A percentile compares a stretch with the other conserved stretches of the same genome.
phyloP scores from a whole-genome alignment of 2,113 vertebrate genomes.

The Ictalurus punctatus region DNA sequence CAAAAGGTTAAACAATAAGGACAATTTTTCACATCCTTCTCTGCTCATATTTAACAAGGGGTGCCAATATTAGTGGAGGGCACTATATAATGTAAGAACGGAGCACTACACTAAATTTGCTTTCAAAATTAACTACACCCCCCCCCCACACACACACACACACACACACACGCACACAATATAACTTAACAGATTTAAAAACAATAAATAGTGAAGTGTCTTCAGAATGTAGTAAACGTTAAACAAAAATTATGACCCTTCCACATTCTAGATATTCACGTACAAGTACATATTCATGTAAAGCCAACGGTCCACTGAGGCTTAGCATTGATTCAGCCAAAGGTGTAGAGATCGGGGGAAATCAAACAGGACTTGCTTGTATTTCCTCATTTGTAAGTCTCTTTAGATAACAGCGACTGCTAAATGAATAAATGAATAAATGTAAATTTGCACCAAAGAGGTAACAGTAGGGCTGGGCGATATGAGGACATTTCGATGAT shows the following conservation, averaged over 20 bases:
- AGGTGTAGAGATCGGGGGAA: not conserved
- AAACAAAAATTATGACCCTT: not conserved
- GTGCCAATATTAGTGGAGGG: too few species aligned
- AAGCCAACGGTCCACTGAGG: conserved; percentile 52
- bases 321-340: conserved; percentile 49
- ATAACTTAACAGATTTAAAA: not conserved
- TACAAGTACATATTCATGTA: not conserved
- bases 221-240: not conserved
- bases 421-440: too few species aligned
- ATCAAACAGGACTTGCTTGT: not conserved
- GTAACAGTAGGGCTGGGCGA: too few species aligned
- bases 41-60: too few species aligned
- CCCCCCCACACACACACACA: conserved; percentile 3
- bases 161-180: not conserved
- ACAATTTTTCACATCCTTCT: too few species aligned
- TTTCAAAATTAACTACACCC: not conserved
- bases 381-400: too few species aligned
- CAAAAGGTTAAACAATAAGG: too few species aligned
- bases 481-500: too few species aligned
- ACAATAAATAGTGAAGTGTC: not conserved
- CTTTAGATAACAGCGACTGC: too few species aligned
- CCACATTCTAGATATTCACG: not conserved
- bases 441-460: too few species aligned
- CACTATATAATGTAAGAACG: not conserved
- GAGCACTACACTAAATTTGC: not conserved